A percentile compares a stretch with the other conserved stretches of the same genome.
These are phyloP conservation scores for Anoplopoma fimbria DNA, from an alignment of 2,113 vertebrate species.

Conservation along the genomic window DNA sequence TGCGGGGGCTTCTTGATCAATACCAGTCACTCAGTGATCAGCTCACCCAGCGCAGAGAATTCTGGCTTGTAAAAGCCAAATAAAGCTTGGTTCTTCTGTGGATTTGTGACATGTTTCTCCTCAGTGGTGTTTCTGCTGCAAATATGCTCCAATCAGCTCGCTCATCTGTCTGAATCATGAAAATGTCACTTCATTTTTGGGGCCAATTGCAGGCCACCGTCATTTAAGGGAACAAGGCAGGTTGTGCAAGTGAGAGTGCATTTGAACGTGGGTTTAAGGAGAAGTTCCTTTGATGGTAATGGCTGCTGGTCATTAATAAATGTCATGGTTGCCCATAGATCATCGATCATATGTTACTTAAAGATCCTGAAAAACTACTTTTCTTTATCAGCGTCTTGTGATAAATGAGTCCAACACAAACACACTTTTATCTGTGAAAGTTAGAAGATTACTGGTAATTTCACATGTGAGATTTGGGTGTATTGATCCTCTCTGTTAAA, in stretches of 20 bases:
- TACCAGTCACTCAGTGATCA: conserved; percentile 50
- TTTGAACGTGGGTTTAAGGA: neutral
- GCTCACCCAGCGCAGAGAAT: neutral
- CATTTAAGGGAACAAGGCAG: neutral
- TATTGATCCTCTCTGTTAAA: neutral
- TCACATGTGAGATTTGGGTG: neutral
- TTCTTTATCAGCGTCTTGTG: conserved; percentile 16
- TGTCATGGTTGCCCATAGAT: conserved; percentile 7
- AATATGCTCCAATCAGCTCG: neutral
- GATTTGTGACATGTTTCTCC: neutral
- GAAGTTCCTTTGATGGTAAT: conserved; percentile 17
- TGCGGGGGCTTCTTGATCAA: conserved; percentile 43
- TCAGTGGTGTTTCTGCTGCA: neutral
- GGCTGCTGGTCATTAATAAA: conserved; percentile 42
- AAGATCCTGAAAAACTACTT: conserved; percentile 21
- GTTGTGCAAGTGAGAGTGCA: neutral
- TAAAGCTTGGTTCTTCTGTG: conserved; percentile 2
- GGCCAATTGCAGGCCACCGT: conserved; percentile 17
- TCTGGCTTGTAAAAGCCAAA: neutral
- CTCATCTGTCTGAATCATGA: neutral
- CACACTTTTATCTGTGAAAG: neutral
- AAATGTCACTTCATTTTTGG: conserved; percentile 9
- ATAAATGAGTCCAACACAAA: neutral
- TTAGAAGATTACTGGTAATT: neutral
- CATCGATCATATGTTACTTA: conserved; percentile 33